Evolutionary conservation across 2,797 vertebrate genomes (phyloP).

Genomic region (Crax fasciolata): DNA sequence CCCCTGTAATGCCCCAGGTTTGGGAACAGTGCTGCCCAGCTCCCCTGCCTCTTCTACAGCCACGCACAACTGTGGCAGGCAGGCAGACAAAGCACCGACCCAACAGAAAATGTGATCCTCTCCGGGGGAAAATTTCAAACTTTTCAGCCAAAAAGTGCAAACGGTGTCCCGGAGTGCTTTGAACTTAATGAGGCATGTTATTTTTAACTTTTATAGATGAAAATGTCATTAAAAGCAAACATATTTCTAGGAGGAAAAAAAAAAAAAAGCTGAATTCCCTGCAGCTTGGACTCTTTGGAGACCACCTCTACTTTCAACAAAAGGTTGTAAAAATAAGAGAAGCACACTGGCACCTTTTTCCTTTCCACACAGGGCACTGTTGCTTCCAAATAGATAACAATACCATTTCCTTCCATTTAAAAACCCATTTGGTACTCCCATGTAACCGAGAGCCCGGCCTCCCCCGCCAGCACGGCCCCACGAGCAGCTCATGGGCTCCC

Average conservation of each 20-base stretch:
- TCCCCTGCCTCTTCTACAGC: background rate
- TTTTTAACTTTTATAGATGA: constrained; percentile 69
- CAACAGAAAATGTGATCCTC: background rate
- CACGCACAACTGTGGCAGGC: background rate
- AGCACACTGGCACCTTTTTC: background rate
- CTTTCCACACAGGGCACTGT: background rate
- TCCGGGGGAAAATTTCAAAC: background rate
- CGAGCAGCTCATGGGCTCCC: background rate
- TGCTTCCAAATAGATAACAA: background rate
- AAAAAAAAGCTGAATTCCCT: background rate
- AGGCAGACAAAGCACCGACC: constrained; percentile 13
- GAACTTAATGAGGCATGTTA: constrained; percentile 46
- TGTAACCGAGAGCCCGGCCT: background rate
- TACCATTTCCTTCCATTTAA: background rate
- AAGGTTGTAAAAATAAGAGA: background rate
- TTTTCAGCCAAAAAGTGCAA: constrained; percentile 32
- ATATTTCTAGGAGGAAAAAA: background rate
- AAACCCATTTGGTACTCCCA: background rate
- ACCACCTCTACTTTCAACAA: background rate
- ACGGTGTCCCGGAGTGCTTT: constrained; percentile 35
- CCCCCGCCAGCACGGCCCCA: background rate
- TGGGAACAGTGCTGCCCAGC: background rate
- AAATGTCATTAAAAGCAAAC: constrained; percentile 62
- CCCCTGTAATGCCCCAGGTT: background rate
- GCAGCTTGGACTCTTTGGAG: background rate